Conservation (phyloP, 2,797 vertebrate genomes). For the Yasuhikotakia modesta region DNA sequence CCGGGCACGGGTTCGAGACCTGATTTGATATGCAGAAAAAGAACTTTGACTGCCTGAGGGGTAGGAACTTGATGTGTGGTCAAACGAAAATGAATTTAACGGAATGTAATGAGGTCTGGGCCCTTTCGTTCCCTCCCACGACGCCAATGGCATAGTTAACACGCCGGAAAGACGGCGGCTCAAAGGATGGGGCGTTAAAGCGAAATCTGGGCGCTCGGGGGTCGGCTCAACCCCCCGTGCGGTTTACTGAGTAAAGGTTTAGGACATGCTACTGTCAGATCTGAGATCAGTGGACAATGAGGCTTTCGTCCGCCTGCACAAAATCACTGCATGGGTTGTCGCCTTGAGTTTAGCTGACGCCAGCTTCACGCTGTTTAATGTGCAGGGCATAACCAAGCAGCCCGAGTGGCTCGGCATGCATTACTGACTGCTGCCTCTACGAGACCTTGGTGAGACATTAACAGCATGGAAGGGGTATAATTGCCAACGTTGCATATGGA, state of each 20-base stretch:
- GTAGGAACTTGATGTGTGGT: slow-evolving; percentile 65
- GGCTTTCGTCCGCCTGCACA: slow-evolving; percentile 11
- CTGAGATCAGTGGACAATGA: slow-evolving; percentile 36
- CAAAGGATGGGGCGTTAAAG: slow-evolving; percentile 15
- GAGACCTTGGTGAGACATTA: slow-evolving; percentile 64
- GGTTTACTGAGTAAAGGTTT: neutral
- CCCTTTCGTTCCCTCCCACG: slow-evolving; percentile 41
- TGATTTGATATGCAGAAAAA: slow-evolving; percentile 63
- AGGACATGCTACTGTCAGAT: slow-evolving; percentile 5
- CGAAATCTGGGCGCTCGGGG: slow-evolving; percentile 23
- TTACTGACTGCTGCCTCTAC: slow-evolving; percentile 48
- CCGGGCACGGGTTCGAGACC: slow-evolving; percentile 58
- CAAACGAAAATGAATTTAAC: slow-evolving; percentile 72
- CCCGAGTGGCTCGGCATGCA: slow-evolving; percentile 18
- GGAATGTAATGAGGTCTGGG: slow-evolving; percentile 66
- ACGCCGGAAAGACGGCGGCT: slow-evolving; percentile 25
- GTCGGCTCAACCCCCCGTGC: neutral
- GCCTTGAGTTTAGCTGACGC: slow-evolving; percentile 37
- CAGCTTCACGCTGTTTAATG: slow-evolving; percentile 37
- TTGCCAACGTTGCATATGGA: slow-evolving; percentile 67
- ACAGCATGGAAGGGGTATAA: slow-evolving; percentile 65
- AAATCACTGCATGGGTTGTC: slow-evolving; percentile 13
- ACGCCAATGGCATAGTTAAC: slow-evolving; percentile 34
- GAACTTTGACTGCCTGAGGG: slow-evolving; percentile 50
- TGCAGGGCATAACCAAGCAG: slow-evolving; percentile 30